These are phyloP conservation scores for Callipepla squamata DNA, from an alignment of 2,113 vertebrate species.

Conservation along the genomic window DNA sequence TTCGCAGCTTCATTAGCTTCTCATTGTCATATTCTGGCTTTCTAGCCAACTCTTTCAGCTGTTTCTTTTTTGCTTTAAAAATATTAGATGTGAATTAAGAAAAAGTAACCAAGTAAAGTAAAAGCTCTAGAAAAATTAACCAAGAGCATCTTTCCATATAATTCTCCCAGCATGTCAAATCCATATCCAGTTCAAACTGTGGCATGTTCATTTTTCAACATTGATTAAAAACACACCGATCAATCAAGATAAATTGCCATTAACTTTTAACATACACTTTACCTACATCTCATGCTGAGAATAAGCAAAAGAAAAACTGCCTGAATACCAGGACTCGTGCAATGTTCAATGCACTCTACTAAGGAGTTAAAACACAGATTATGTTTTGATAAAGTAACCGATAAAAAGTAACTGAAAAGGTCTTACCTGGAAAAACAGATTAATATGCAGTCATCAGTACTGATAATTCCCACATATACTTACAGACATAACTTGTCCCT, in stretches of 20 bases:
- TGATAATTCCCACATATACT: neutral
- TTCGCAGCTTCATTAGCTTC: constrained; percentile 81
- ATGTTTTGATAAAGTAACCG: no score
- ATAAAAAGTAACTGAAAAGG: neutral
- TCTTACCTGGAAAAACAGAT: neutral
- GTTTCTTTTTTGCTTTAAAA: constrained; percentile 82
- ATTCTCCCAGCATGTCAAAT: neutral
- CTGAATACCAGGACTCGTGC: neutral
- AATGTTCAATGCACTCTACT: neutral
- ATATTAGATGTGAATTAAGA: constrained; percentile 28
- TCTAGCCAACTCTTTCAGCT: constrained; percentile 79
- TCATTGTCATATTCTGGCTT: constrained; percentile 88
- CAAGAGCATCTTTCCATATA: neutral
- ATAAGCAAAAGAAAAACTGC: neutral
- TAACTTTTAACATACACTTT: neutral
- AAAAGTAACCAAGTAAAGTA: neutral
- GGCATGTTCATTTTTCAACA: neutral
- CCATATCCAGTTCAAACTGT: neutral
- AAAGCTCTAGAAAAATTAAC: neutral
- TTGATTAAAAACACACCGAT: neutral
- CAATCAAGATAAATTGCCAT: constrained; percentile 1
- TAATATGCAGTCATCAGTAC: neutral
- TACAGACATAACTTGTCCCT: neutral
- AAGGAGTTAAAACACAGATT: neutral
- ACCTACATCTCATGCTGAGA: neutral